Base-by-base conservation (phyloP, 2,888 invertebrate genomes). In the Epinotia bilunana region DNA sequence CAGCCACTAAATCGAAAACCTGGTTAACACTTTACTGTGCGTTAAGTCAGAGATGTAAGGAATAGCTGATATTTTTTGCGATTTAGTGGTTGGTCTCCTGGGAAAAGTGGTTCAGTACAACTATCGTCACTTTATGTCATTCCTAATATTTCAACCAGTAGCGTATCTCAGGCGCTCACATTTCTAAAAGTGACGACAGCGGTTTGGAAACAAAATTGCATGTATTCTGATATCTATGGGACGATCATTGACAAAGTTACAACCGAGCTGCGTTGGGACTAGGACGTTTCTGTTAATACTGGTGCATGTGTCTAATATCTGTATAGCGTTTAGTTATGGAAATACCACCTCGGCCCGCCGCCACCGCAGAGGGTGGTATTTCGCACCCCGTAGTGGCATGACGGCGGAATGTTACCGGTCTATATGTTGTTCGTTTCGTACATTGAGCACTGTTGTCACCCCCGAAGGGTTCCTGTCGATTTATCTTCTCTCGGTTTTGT, bases 371-470 rank as follows among this genome's bases (percentile, higher is more conserved):
- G 90, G 92, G 92, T 93, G 93, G 92, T 92, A 91, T 91, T 91
- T 91, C 91, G 84, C 85, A 83, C 87, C 88, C 88, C 86, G 92
- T 93, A 92, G 92, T 90, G 88, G 92, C 93, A 92, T 92, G 91
- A 83, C 82, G 87, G 85, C 84, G 84, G 39, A 82, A 81, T 83
- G 78, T 79, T 79, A 84, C 79, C 84, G 86, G 86, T 86, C 82
- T 81, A 78, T 83, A 80, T 86, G 84, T 86, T 84, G 84, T 84
- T 78, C 79, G 80, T 79, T 76, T 60, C 80, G 78, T 80, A 69
- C 85, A 81, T 77, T 86, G 82, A 85, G 83, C 81, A 82, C 84
- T 74, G 57, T 74, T 67, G 53, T 75, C 71, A 61, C 20, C 67
- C 18, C 55, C 67, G 62, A 72, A 67, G 72, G 63, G 63, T 68